phyloP scores from a whole-genome alignment of 2,797 vertebrate species.

The Carcharodon carcharias region DNA sequence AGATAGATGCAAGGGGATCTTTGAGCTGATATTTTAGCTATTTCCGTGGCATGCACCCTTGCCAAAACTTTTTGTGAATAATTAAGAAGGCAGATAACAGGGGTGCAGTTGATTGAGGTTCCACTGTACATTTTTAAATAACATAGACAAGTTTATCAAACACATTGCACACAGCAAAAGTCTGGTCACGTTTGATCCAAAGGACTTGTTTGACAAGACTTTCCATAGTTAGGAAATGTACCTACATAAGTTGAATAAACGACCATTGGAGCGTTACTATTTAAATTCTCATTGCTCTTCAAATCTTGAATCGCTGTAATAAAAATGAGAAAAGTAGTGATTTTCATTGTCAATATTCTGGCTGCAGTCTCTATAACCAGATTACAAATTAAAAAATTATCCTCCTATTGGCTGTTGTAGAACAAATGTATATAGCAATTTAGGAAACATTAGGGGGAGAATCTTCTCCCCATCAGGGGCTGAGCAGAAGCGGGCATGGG shows the following conservation, averaged over 20 bases:
- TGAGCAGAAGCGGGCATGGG: too few species aligned
- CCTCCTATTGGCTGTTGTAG: not conserved
- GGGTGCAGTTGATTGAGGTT: not conserved
- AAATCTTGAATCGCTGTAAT: not conserved
- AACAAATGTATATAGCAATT: not conserved
- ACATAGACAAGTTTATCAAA: not conserved
- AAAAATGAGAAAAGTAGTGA: not conserved
- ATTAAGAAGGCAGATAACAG: not conserved
- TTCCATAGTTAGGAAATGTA: not conserved
- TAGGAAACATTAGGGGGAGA: not conserved
- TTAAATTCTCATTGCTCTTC: not conserved
- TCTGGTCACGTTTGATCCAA: constrained; percentile 7
- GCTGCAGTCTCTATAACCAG: not conserved
- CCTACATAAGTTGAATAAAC: constrained; percentile 34
- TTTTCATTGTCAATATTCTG: not conserved
- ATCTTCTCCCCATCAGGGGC: too few species aligned
- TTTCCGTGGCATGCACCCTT: not conserved
- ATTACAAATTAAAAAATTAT: not conserved
- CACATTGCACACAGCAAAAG: not conserved
- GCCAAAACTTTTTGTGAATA: not conserved
- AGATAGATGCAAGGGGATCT: not conserved
- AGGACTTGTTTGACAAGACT: not conserved
- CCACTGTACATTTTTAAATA: constrained; percentile 4
- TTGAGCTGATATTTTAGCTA: too few species aligned
- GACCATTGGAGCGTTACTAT: not conserved